Conservation (phyloP, 2,797 vertebrate species). For the Pseudochromis fuscus region DNA sequence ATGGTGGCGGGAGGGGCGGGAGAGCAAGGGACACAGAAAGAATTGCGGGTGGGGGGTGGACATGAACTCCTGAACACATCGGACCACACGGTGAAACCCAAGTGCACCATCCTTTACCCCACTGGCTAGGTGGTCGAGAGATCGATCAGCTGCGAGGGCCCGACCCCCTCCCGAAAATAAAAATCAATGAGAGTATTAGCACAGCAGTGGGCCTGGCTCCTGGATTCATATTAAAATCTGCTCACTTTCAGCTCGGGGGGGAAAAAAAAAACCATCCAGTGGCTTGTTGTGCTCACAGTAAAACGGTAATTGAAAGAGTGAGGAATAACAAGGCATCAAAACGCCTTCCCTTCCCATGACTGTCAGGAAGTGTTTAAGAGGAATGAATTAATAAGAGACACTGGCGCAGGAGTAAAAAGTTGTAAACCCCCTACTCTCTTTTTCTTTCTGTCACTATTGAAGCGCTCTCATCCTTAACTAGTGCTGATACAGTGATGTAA, state of each 20-base stretch:
- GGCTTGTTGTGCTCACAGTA: conserved; percentile 36
- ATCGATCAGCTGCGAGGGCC: conserved; percentile 64
- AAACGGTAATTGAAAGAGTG: conserved; percentile 66
- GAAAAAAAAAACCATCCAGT: not conserved
- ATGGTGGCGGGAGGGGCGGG: too few species aligned
- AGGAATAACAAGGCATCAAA: conserved; percentile 49
- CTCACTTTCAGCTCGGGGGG: conserved; percentile 26
- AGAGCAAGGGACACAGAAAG: too few species aligned
- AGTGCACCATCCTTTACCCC: conserved; percentile 23
- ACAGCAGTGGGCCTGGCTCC: conserved; percentile 53
- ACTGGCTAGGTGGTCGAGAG: conserved; percentile 24
- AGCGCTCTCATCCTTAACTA: conserved; percentile 38
- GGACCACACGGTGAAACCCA: conserved; percentile 39
- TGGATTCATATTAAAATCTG: conserved; percentile 55
- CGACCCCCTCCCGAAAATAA: conserved; percentile 47
- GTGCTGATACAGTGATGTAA: conserved; percentile 34
- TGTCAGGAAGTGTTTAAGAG: conserved; percentile 60
- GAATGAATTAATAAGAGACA: conserved; percentile 61
- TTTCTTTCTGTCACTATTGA: conserved; percentile 33
- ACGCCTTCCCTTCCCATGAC: conserved; percentile 23
- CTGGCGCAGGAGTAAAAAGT: conserved; percentile 36
- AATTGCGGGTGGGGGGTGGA: conserved; percentile 24
- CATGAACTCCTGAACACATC: conserved; percentile 45
- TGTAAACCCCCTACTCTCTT: not conserved
- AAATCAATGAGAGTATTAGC: conserved; percentile 64